A percentile compares a stretch with the other conserved stretches of the same genome.
Conservation (phyloP, 2,113 vertebrate species). For the Corythaixoides concolor region DNA sequence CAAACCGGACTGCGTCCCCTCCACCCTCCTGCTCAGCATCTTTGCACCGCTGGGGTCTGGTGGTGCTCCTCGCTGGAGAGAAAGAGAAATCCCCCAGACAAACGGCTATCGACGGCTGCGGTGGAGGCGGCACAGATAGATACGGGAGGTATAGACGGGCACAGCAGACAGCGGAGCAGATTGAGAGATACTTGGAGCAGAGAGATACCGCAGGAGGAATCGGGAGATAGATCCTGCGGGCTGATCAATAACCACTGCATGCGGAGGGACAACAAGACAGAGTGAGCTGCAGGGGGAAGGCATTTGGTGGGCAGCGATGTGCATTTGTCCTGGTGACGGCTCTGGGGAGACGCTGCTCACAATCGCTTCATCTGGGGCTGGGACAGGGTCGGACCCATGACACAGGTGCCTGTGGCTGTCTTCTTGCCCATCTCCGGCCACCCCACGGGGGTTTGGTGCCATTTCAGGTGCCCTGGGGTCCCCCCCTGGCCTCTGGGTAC, state of each 20-base stretch:
- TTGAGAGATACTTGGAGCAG: constrained; percentile 46
- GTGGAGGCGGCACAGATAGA: background rate
- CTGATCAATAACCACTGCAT: constrained; percentile 57
- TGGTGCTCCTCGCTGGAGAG: background rate
- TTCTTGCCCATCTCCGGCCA: background rate
- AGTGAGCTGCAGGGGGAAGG: constrained; percentile 4
- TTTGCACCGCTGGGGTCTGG: background rate
- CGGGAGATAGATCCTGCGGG: constrained; percentile 30
- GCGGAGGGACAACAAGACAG: constrained; percentile 48
- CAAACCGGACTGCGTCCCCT: rapidly evolving
- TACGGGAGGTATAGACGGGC: constrained; percentile 1
- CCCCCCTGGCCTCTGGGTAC: background rate
- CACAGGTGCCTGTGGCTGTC: background rate
- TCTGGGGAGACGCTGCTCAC: background rate
- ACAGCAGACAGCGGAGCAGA: background rate
- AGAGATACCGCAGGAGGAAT: constrained; percentile 43
- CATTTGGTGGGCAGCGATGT: background rate
- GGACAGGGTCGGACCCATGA: rapidly evolving
- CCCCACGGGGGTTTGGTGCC: background rate
- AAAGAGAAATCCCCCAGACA: background rate
- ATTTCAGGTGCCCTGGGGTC: background rate
- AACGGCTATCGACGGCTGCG: background rate
- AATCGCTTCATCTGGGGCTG: background rate
- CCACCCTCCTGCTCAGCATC: rapidly evolving
- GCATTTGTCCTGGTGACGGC: background rate